phyloP scores from a whole-genome alignment of 2,797 vertebrate genomes.

The Dipus sagitta region DNA sequence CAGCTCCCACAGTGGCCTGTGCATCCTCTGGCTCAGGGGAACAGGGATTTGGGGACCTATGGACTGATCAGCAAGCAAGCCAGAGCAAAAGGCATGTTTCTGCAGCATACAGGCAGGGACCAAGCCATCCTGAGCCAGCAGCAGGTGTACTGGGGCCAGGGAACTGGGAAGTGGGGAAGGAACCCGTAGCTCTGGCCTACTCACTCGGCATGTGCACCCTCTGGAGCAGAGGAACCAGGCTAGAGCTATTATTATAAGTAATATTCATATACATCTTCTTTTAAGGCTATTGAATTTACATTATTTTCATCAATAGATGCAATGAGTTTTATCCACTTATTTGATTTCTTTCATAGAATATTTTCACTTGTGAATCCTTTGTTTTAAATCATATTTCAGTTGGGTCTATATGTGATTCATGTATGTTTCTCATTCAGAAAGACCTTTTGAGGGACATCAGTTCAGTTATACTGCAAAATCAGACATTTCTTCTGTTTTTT shows the following conservation, averaged over 20 bases:
- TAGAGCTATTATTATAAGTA: background rate
- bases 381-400: constrained; percentile 20
- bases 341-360: background rate
- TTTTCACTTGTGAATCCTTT: constrained; percentile 29
- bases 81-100: too few species aligned
- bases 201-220: too few species aligned
- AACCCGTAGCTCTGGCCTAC: too few species aligned
- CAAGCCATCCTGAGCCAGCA: too few species aligned
- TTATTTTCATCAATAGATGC: background rate
- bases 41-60: too few species aligned
- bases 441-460: background rate
- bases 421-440: constrained; percentile 2
- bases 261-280: background rate
- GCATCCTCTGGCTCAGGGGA: too few species aligned
- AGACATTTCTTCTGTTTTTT: background rate
- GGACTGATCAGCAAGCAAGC: too few species aligned
- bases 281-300: background rate
- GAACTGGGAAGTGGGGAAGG: too few species aligned
- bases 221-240: too few species aligned
- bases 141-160: too few species aligned
- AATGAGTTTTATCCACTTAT: background rate
- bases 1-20: too few species aligned
- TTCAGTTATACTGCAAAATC: background rate
- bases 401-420: background rate
- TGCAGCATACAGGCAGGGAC: too few species aligned